Conservation (phyloP, 2,113 vertebrate genomes). For the Panurus biarmicus region DNA sequence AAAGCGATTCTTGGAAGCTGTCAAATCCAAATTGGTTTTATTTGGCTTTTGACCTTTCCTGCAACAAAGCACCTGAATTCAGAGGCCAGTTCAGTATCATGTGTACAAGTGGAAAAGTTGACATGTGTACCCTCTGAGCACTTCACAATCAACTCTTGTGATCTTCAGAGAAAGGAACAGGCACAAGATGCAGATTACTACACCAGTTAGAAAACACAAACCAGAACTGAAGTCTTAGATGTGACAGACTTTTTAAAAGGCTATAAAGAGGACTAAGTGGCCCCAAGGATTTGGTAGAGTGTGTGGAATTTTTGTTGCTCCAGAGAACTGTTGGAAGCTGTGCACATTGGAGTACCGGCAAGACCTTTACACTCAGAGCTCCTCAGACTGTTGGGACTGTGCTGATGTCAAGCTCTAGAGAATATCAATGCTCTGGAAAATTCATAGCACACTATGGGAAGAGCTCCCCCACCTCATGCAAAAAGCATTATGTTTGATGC, state of each 20-base stretch:
- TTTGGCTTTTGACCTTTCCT: conserved; percentile 14
- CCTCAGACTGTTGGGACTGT: not conserved
- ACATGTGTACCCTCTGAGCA: not conserved
- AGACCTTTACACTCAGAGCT: not conserved
- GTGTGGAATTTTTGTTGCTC: not conserved
- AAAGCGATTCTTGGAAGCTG: not conserved
- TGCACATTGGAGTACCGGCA: not conserved
- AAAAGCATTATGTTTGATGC: not conserved
- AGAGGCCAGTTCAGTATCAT: not conserved
- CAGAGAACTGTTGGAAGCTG: not conserved
- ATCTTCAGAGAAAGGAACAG: not conserved
- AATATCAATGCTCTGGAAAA: not conserved
- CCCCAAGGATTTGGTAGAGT: not conserved
- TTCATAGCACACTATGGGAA: not conserved
- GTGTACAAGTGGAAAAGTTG: not conserved
- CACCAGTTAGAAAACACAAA: not conserved
- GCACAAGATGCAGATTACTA: not conserved
- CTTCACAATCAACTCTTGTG: not conserved
- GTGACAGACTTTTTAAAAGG: not conserved
- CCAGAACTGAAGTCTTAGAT: not conserved
- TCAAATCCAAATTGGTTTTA: conserved; percentile 42
- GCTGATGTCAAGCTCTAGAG: not conserved
- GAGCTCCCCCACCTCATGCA: not conserved
- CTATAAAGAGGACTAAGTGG: not conserved
- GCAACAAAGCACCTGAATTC: conserved; percentile 10